Evolutionary conservation across 2,113 vertebrate genomes (phyloP), one percentile per base, ranked within the genome.

Genomic region (Chloropsis hardwickii): DNA sequence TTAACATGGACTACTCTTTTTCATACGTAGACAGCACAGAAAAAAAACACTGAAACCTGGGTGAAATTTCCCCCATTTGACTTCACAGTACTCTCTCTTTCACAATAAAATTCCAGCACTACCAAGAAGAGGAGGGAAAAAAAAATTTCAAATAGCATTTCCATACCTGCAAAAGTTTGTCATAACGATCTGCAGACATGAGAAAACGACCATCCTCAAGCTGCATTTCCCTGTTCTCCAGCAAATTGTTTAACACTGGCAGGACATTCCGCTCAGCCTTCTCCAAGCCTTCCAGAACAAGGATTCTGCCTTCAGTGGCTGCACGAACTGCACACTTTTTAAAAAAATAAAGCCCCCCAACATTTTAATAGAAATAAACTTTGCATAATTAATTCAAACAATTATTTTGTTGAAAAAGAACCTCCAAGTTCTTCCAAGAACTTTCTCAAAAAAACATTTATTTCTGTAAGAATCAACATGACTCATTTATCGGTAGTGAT

Each of bases 191-290:
- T 0, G 99, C 98, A 48, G 99, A 98, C 99, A 99, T 99, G 6
- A 99, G 98, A 95, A 99, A 99, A 50, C 99, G 99, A 28, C 99
- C 99, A 24, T 99, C 99, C 95, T 99, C 99, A 77, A 99, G 98
- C 77, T 99, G 99, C 99, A 99, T 99, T 97, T 99, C 99, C 69
- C 99, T 97, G 6, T 99, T 99, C 96, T 99, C 99, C 96, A 99
- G 97, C 88, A 99, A 98, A 97, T 99, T 99, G 97, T 99, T 99
- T 58, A 99, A 97, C 39, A 99, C 98, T 0, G 99, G 99, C 57
- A 99, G 96, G 10, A 99, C 99, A 0, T 99, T 99, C 37, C 99
- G 98, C 93, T 99, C 99, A 0, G 99, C 99, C 90, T 99, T 99
- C 96, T 99, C 99, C 95, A 99, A 95, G 10, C 99, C 99, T 97